Base-by-base conservation (phyloP, 2,113 vertebrate genomes). In the Tragelaphus scriptus region DNA sequence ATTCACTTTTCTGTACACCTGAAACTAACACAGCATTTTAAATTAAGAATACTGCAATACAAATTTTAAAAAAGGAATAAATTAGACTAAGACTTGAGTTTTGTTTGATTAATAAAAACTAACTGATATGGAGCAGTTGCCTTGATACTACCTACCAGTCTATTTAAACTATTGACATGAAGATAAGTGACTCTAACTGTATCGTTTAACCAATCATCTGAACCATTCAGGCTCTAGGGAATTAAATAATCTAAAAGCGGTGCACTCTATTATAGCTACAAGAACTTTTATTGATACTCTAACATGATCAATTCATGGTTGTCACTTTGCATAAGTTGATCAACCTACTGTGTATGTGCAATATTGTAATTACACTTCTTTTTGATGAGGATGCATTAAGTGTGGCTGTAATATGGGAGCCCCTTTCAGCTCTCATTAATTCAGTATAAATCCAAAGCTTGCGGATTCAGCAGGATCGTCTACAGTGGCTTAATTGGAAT, bases 391-490 rank as follows among this genome's bases (percentile, higher is more conserved):
- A 80, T 86, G 59, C 25, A 58, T 59, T 94, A 51, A 95, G n/a
- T 81, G 65, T 17, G 80, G 97, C 21, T 25, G 47, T 53, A 81
- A 90, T 96, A 97, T 97, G 96, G 59, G 6, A 97, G 89, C 77
- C 21, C 53, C n/a, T 98, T 93, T 79, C 47, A 44, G 61, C 96
- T 93, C 98, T 98, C 96, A 95, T 96, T 98, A 98, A 96, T 98
- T 98, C 95, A 36, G 6, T 97, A 82, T 95, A 92, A 98, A 91
- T 98, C 92, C 68, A 97, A 58, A 90, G 5, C 88, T 96, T 97
- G 61, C 75, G 93, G 97, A 87, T 95, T 97, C 12, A 44, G 93
- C 55, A 97, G 56, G 91, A 8, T 88, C 98, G n/a, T 95, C 81
- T 55, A 11, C 7, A 40, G 81, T 85, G 44, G 80, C 75, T 86